Base-by-base conservation (phyloP, 2,797 vertebrate species). In the Coregonus suidteri region DNA sequence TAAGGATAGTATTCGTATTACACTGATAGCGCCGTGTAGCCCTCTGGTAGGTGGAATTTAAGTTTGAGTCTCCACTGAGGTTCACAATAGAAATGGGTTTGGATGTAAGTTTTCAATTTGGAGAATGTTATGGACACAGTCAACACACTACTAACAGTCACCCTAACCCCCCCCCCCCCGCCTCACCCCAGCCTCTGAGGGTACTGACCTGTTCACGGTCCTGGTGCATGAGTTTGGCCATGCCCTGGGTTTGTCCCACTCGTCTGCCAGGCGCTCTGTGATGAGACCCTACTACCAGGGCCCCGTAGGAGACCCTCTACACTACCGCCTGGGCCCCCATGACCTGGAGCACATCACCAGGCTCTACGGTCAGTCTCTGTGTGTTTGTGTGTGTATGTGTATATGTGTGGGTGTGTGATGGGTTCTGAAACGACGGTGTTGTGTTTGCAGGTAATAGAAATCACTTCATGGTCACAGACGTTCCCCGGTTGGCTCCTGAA, bases 261-360 rank as follows among this genome's bases (percentile, higher is more conserved):
- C 94, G 11, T 92, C 93, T 0, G 88, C 92, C 30, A 86, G 90
- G 0, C 88, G 91, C 68, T 95, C 94, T 3, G 91, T 95, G 77
- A 95, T 95, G 94, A 91, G 90, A 53, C 94, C 94, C 0, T 95
- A 95, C 84, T 95, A 95, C 83, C 92, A 92, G 64, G 94, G 94
- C n/a, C 93, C 94, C 1, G 87, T 90, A 4, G 94, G 91, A 75
- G 94, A 95, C 86, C 93, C 94, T 0, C 88, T 94, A 3, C 85
- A 91, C 68, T 95, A 93, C 79, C 88, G 80, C 72, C 83, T 95
- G 79, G 91, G 87, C 35, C 14, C 75, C 14, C 89, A 86, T 4
- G 94, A 95, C 74, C 87, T 83, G 76, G 82, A 87, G 34, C 90
- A 86, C 75, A 93, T 95, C 83, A 93, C 86, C 7, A 86, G 86